Conservation (phyloP, 2,888 invertebrate species). For the Byasa hedistus region DNA sequence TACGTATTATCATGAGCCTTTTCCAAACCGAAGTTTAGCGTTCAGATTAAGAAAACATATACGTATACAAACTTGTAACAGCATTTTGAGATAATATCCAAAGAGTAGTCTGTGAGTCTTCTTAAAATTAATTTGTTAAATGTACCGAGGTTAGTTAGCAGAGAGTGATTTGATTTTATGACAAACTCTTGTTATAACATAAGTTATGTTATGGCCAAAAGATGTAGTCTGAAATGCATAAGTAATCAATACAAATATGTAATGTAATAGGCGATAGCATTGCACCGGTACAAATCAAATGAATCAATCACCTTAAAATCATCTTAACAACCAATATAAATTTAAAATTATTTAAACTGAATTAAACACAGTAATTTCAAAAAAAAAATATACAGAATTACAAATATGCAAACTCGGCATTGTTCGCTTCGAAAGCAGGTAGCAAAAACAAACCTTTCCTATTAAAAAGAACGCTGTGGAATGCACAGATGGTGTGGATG, state of each 20-base stretch:
- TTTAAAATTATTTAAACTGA: background rate
- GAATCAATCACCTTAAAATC: background rate
- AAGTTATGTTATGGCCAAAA: background rate
- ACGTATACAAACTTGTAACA: slow-evolving; percentile 27
- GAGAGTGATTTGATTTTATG: no score
- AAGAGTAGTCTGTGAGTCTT: background rate
- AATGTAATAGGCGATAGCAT: no score
- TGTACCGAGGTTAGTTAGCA: background rate
- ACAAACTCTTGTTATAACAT: background rate
- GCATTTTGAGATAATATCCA: slow-evolving; percentile 3
- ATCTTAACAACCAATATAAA: background rate
- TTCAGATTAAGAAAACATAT: no score
- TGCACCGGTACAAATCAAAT: background rate
- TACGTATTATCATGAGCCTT: no score
- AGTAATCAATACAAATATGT: no score
- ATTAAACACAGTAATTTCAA: background rate
- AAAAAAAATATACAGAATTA: slow-evolving; percentile 29
- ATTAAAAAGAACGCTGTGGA: slow-evolving; percentile 61
- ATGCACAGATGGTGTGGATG: slow-evolving; percentile 75
- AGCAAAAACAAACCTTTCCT: slow-evolving; percentile 62
- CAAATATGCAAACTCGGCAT: slow-evolving; percentile 47
- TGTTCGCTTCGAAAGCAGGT: slow-evolving; percentile 66
- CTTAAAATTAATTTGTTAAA: background rate
- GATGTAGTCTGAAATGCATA: background rate
- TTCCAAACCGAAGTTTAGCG: no score